Base-by-base conservation (phyloP, 2,888 invertebrate genomes). In the Agapetus fuscipes region DNA sequence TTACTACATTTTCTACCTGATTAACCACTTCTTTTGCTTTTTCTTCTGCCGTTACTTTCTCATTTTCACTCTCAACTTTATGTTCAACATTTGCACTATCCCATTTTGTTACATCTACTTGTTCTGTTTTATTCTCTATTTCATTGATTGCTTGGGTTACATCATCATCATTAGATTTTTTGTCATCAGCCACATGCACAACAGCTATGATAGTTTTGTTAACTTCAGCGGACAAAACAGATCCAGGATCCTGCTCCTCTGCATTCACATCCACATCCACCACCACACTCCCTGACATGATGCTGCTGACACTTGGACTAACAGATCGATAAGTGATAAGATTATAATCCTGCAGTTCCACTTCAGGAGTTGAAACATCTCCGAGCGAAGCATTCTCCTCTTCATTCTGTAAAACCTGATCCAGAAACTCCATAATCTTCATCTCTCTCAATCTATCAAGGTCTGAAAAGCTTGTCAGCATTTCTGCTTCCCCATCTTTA, bases 361-460 rank as follows among this genome's bases (percentile, higher is more conserved):
- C 20, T 20, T 20, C 20, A 20, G 4, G 5, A 9, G 68, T 64
- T 60, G 66, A 60, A 28, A 55, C 61, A 52, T 60, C 62, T 57
- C 62, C 59, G 48, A 62, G 51, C 32, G 68, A 67, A 54, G 61
- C 64, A 14, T 59, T 55, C 43, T 67, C 52, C 54, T 69, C 69
- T 54, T 68, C 70, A 14, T 67, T 69, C 58, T 67, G 66, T 37
- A 67, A 43, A 2, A 69, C 66, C 57, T 67, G 62, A 49, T 69
- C 68, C n/a, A 67, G 52, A 40, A 66, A 51, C 48, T 67, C 66
- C 35, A 69, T 69, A 25, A 65, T 66, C 50, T 68, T 68, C 1
- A 67, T 68, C 59, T 68, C 67, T 45, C 64, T 66, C 50, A 65
- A 64, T 51, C 59, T 62, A 34, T 60, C 14, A 3, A 20, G 7